Evolutionary conservation across 1,140 invertebrate species (phyloP), one percentile per base, ranked within the genome.

Genomic region (Vanessa atalanta): DNA sequence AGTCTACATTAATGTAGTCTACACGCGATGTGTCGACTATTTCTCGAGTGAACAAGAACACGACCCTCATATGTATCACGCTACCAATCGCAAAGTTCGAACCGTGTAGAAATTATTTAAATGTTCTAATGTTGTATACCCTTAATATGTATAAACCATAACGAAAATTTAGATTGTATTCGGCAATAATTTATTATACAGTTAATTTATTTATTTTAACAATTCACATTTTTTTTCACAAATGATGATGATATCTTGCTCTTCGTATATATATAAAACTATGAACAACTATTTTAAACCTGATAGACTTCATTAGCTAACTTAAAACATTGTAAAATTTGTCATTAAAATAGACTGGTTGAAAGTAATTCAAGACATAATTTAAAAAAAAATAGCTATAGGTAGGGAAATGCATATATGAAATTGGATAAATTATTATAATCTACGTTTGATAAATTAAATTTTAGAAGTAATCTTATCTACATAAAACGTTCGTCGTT

Each of bases 1-100:
- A 55, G 53, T 57, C n/a, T 55, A 57, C 53, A 57, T 23, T 57
- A 23, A 57, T 50, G 12, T 12, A 8, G 53, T 57, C 53, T 57
- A 57, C 53, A 57, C 53, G 53, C 53, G 53, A 57, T 57, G 0
- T 20, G 16, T 23, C 53, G 20, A 23, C 53, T 13, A 57, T 57
- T 26, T 23, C 53, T 57, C 53, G 12, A 57, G 53, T 57, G 20
- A 23, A 9, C 53, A 16, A 20, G n/a, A 57, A 57, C 20, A 57
- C 20, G 53, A 57, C 8, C 13, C 53, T 23, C 4, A 26, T 2
- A 11, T 50, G 47, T 47, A 20, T 23, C 53, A 57, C 23, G 23
- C 16, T 7, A 57, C 26, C 13, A 57, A 11, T 43, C 37, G 3
- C 37, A 43, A 6, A 11, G 37, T 43, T 43, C 9, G 37, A 20